Evolutionary conservation across 2,797 vertebrate genomes (phyloP), one percentile per base, ranked within the genome.

Genomic region (Scolopax rusticola): DNA sequence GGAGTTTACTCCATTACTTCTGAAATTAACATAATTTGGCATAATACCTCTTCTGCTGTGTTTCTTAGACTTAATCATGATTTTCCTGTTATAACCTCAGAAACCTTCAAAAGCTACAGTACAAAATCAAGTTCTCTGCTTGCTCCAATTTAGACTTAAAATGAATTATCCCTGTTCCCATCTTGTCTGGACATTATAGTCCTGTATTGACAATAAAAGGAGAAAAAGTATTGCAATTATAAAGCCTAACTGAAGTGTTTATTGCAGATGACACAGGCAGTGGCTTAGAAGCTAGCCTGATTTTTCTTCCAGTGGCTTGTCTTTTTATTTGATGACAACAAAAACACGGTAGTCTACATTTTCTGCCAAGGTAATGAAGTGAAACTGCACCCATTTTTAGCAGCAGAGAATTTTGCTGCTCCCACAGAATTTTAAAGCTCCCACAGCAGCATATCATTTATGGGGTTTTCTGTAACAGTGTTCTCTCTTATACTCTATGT

Each of bases 331-430:
- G 61, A 63, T 50, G 20, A 30, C 57, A 83, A 47, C 25, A 87
- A 40, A 90, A 84, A 90, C 67, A 68, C 53, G 71, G 60, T n/a
- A 77, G 27, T n/a, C 15, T 60, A 48, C 30, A 70, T 78, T 87
- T 89, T 95, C 61, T 89, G 53, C n/a, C 33, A 68, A 56, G 51
- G 13, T 67, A 76, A 81, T 70, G 30, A 12, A 23, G 40, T 61
- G 73, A 92, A 94, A 85, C 47, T 84, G 36, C 71, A 71, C n/a
- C 38, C 47, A 63, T 87, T 89, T 89, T 78, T 16, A 84, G 54
- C 15, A 75, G 38, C 43, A 73, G 50, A 86, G 25, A 87, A 84
- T 81, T 74, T 57, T 77, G 32, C 21, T 11, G 36, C 36, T 36
- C 36, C 36, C 36, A 36, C 50, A 87, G n/a, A 20, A 51, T 70